Percentiles rank a stretch among this genome's conserved stretches.
Evolutionary conservation across 2,888 invertebrate genomes (phyloP).

Genomic region (Hermaeophaga mercurialis): DNA sequence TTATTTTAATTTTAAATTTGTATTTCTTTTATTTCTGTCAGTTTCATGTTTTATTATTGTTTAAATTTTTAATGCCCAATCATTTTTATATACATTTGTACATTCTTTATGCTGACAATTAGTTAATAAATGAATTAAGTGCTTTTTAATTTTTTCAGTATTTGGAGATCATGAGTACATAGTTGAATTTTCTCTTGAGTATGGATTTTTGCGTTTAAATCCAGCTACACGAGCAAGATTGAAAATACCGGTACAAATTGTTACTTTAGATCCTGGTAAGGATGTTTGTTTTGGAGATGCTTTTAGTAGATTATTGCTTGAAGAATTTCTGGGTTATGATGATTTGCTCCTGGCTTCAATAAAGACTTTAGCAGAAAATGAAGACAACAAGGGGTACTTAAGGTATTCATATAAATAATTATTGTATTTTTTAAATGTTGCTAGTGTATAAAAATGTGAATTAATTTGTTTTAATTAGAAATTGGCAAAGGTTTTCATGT

Average conservation of each 20-base stretch:
- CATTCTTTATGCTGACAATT: too few species aligned
- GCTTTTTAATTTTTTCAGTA: slow-evolving; percentile 21
- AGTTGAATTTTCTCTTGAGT: slow-evolving; percentile 96
- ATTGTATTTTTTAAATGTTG: too few species aligned
- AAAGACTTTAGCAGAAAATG: slow-evolving; percentile 92
- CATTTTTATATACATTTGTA: too few species aligned
- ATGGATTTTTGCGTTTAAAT: slow-evolving; percentile 91
- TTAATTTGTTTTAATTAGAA: too few species aligned
- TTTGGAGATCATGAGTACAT: slow-evolving; percentile 89
- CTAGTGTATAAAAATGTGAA: too few species aligned
- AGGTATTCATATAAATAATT: slow-evolving; percentile 69
- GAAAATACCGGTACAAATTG: slow-evolving; percentile 89
- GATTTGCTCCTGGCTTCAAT: slow-evolving; percentile 97
- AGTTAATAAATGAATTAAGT: too few species aligned
- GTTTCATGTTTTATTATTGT: too few species aligned
- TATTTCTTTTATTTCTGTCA: too few species aligned
- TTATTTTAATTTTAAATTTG: too few species aligned
- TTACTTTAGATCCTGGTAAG: slow-evolving; percentile 82
- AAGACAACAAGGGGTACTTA: slow-evolving; percentile 94
- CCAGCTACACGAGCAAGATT: slow-evolving; percentile 83
- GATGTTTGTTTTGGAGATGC: slow-evolving; percentile 94
- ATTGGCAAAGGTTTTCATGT: too few species aligned
- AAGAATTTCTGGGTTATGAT: slow-evolving; percentile 95
- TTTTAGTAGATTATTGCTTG: slow-evolving; percentile 87
- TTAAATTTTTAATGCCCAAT: too few species aligned